Base-by-base conservation (phyloP, 92 coral and sea anemone species). In the Porites cylindrica region DNA sequence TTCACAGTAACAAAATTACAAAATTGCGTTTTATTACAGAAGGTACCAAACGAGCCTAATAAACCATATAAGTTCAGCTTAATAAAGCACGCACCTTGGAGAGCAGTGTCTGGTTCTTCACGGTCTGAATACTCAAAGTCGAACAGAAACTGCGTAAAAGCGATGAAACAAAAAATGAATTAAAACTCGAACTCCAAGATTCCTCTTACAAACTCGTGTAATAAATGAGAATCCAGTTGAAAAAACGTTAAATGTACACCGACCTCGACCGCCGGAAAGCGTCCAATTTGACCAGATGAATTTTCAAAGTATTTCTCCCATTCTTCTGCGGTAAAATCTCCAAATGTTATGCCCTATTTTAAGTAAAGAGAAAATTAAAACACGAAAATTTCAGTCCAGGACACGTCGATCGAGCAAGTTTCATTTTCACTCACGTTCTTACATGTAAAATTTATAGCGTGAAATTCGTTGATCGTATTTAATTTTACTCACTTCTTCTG, bases 311-410 rank as follows among this genome's bases (percentile, higher is more conserved):
- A 90, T 65, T 86, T 88, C 62, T 91, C 91, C 96, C 94, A 95
- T 68, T 95, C 98, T 63, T 91, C 94, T 32, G 93, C 85, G 43
- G 98, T 90, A 72, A 95, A 95, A 87, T 93, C 94, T 54, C 98
- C 98, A 80, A 95, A 95, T 65, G 83, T 60, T 87, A 95, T 78
- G 66, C 94, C 91, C 98, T 95, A 21, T 14, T 10, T 8, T 10
- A 56, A 19, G 67, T 20, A 80, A 85, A 16, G 56, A 71, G 60
- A 23, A 66, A 75, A 73, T 73, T 73, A n/a, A 64, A 67, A 32
- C 71, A 83, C 20, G 38, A 43, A 10, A 70, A 82, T 72, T 18
- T 62, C 6, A 67, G 38, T 67, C 38, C 65, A 62, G 10, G 72
- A 63, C 54, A 77, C 54, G 70, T 59, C 69, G 8, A 4, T 38